A percentile compares a stretch with the other conserved stretches of the same genome.
Evolutionary conservation across 2,888 invertebrate species (phyloP).

Genomic region (Epistrophe eligans): DNA sequence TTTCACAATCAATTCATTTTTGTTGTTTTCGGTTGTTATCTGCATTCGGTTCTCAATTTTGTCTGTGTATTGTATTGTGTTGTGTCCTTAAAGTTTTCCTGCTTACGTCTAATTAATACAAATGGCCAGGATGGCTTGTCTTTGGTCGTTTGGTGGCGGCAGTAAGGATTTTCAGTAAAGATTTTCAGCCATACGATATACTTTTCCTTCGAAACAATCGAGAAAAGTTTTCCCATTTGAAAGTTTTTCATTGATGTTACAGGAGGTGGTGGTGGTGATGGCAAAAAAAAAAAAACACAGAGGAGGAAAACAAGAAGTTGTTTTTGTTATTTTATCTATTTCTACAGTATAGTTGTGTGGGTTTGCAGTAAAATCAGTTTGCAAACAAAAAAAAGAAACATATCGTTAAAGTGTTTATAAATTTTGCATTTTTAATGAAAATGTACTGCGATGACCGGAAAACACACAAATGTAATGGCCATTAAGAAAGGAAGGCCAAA

Average conservation of each 20-base stretch:
- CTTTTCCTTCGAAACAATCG: slow-evolving; percentile 74
- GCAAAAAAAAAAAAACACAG: background rate
- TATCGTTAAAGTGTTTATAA: slow-evolving; percentile 36
- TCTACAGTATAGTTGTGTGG: slow-evolving; percentile 3
- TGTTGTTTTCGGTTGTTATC: slow-evolving; percentile 71
- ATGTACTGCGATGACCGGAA: slow-evolving; percentile 58
- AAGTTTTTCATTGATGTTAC: slow-evolving; percentile 76
- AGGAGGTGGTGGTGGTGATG: slow-evolving; percentile 50
- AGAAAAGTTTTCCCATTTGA: slow-evolving; percentile 77
- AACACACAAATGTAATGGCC: slow-evolving; percentile 58
- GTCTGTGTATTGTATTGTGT: slow-evolving; percentile 49
- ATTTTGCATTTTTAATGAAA: slow-evolving; percentile 75
- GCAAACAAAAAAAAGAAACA: background rate
- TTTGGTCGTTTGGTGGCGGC: slow-evolving; percentile 39
- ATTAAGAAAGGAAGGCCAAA: slow-evolving; percentile 17
- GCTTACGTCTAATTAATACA: slow-evolving; percentile 82
- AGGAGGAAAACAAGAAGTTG: slow-evolving; percentile 40
- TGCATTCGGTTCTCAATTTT: slow-evolving; percentile 65
- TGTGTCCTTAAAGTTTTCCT: slow-evolving; percentile 75
- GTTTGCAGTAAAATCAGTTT: slow-evolving; percentile 33
- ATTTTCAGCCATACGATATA: slow-evolving; percentile 55
- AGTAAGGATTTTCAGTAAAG: slow-evolving; percentile 50
- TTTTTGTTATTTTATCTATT: slow-evolving; percentile 10
- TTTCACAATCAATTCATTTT: slow-evolving; percentile 75
- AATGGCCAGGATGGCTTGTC: slow-evolving; percentile 78